Percentiles rank a stretch among this genome's conserved stretches.
These are phyloP conservation scores for Zaprionus ornatus DNA, from an alignment of 1,140 invertebrate genomes.

Conservation along the genomic window DNA sequence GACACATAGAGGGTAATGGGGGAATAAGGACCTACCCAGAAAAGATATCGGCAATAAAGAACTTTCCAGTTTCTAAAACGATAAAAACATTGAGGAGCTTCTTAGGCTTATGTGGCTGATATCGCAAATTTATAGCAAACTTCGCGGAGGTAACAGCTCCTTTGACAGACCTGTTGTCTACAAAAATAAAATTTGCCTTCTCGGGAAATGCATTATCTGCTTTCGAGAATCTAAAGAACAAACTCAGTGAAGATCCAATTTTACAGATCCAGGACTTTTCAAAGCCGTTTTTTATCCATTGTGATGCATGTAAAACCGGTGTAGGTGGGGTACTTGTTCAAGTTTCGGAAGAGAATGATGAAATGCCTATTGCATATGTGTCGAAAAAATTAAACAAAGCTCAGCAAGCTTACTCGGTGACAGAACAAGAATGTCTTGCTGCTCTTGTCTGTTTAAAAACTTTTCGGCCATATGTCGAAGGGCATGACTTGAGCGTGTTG, in stretches of 20 bases:
- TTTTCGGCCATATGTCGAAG: conserved; percentile 20
- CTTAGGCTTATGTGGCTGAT: background rate
- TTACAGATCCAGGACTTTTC: background rate
- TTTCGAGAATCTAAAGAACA: background rate
- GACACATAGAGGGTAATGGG: no score
- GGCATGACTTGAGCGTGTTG: conserved; percentile 1
- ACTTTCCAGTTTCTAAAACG: background rate
- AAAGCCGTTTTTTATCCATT: conserved; percentile 12
- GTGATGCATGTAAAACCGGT: conserved; percentile 21
- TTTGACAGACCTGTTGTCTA: background rate
- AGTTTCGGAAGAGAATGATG: background rate
- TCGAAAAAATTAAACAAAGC: conserved; percentile 15
- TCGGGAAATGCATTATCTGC: no score
- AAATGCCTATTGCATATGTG: conserved; percentile 10
- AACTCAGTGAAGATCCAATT: conserved; percentile 2
- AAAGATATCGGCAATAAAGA: background rate
- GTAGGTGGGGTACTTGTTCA: conserved; percentile 13
- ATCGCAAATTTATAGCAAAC: background rate
- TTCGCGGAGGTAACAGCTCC: background rate
- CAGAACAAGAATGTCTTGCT: conserved; percentile 24
- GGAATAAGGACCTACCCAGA: background rate
- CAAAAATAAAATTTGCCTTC: background rate
- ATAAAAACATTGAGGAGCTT: background rate
- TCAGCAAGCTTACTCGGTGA: no score
- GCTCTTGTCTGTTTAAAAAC: conserved; percentile 3